Percentiles rank a stretch among this genome's conserved stretches.
Evolutionary conservation across 2,113 vertebrate genomes (phyloP).

Genomic region (Tringa solitaria): DNA sequence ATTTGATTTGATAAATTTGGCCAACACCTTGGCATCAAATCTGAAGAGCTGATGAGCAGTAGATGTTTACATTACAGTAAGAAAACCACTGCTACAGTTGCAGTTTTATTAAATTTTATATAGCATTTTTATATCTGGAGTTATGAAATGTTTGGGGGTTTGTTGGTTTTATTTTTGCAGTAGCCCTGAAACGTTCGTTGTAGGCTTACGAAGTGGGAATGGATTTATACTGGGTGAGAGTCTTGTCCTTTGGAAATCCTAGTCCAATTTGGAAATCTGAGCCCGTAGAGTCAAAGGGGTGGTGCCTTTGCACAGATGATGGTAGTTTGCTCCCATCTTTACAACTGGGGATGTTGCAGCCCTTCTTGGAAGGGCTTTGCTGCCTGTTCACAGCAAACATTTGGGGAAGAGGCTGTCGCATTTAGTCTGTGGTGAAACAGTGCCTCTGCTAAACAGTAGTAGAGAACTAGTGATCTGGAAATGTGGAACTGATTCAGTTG

Average conservation of each 20-base stretch:
- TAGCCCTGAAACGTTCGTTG: background rate
- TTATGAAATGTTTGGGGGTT: background rate
- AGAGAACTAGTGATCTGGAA: background rate
- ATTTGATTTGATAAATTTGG: background rate
- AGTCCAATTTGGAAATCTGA: background rate
- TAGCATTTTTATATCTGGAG: background rate
- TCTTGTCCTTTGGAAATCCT: background rate
- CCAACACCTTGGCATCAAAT: background rate
- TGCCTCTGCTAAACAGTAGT: background rate
- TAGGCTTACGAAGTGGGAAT: background rate
- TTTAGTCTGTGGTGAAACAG: background rate
- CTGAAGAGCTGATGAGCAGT: background rate
- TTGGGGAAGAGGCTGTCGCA: background rate
- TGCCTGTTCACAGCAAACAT: background rate
- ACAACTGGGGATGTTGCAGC: background rate
- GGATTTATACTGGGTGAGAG: background rate
- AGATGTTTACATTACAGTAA: background rate
- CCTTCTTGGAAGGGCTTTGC: background rate
- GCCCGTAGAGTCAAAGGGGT: background rate
- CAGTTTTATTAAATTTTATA: background rate
- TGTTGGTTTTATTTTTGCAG: background rate
- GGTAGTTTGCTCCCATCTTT: background rate
- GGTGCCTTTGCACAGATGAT: background rate
- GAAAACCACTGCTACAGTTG: background rate
- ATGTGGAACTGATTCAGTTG: background rate